A percentile compares a stretch with the other conserved stretches of the same genome.
Evolutionary conservation across 2,113 vertebrate species (phyloP).

Genomic region (Actinemys pallida): DNA sequence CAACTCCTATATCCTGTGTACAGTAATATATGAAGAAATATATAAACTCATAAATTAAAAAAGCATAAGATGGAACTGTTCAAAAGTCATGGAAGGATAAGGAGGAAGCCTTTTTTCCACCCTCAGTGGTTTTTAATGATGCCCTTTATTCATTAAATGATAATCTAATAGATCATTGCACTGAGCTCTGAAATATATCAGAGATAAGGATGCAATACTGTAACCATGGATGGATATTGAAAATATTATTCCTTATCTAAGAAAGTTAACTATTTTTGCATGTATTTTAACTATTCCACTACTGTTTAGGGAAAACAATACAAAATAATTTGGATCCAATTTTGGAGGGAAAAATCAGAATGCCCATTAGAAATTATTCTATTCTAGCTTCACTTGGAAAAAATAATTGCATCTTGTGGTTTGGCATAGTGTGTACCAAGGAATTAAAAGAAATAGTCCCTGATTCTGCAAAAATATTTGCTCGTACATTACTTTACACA

Average conservation of each 20-base stretch:
- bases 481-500: not conserved
- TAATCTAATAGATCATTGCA: constrained; percentile 51
- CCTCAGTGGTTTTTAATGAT: not conserved
- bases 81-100: not conserved
- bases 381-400: not conserved
- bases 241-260: not conserved
- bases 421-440: not conserved
- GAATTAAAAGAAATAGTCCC: not conserved
- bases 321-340: not conserved
- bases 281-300: not conserved
- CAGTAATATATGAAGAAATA: not conserved
- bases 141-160: constrained; percentile 59
- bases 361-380: fast-evolving
- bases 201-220: not conserved
- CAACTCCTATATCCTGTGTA: not conserved
- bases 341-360: not conserved
- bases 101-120: not conserved
- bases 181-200: constrained; percentile 43
- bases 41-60: not conserved
- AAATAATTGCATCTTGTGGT: not conserved
- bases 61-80: not conserved
- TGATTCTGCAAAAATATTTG: not conserved
- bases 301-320: not conserved
- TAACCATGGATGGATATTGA: not conserved
- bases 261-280: not conserved